These are phyloP conservation scores for Recurvirostra avosetta DNA, from an alignment of 2,113 vertebrate genomes.

Conservation along the genomic window DNA sequence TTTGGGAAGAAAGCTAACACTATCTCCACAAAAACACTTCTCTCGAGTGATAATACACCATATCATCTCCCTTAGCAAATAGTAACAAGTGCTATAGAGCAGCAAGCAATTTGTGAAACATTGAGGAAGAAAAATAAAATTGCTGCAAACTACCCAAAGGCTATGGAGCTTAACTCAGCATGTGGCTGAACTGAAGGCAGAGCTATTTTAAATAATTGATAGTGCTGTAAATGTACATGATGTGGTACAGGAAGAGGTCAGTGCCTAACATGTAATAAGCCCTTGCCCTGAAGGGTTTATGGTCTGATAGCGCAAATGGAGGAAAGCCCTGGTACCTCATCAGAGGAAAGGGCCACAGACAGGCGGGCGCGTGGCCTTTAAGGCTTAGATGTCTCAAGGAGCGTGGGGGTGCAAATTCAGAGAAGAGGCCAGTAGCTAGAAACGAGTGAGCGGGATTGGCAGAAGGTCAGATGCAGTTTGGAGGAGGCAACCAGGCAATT, in stretches of 20 bases:
- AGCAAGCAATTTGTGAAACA: background rate
- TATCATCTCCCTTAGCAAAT: constrained; percentile 11
- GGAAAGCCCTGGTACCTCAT: background rate
- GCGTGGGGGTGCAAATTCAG: fast-evolving
- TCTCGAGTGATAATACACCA: background rate
- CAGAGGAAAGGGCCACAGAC: background rate
- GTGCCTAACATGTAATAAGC: background rate
- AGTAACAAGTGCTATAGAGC: constrained; percentile 11
- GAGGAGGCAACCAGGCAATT: constrained; percentile 5
- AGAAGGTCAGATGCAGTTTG: background rate
- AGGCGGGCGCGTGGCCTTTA: fast-evolving
- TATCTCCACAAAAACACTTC: background rate
- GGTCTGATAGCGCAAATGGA: background rate
- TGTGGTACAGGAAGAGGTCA: constrained; percentile 30
- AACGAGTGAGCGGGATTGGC: fast-evolving
- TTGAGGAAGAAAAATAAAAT: background rate
- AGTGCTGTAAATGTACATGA: constrained; percentile 11
- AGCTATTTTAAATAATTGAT: constrained; percentile 58
- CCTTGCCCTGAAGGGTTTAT: background rate
- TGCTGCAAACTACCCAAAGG: background rate
- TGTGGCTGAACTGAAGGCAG: constrained; percentile 27
- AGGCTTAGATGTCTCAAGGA: background rate
- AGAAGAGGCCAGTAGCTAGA: background rate
- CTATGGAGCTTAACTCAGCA: constrained; percentile 29
- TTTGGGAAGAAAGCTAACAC: constrained; percentile 25